phyloP scores from a whole-genome alignment of 2,113 vertebrate genomes.

The Myotis brandtii region DNA sequence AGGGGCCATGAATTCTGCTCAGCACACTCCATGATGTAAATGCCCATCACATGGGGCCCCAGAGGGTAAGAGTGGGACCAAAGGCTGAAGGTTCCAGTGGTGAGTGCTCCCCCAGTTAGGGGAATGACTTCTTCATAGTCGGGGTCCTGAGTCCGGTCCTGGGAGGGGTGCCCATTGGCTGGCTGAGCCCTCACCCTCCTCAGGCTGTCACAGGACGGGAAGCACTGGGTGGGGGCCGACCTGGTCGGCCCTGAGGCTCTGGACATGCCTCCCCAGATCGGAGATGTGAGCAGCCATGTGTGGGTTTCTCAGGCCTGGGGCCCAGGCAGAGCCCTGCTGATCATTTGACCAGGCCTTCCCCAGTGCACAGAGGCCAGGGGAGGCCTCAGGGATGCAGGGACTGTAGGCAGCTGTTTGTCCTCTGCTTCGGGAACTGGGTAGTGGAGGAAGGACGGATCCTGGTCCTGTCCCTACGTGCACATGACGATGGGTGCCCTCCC shows the following conservation, averaged over 20 bases:
- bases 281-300: fast-evolving
- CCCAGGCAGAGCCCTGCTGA: no score
- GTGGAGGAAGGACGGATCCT: fast-evolving
- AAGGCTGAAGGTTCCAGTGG: neutral
- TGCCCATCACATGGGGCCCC: fast-evolving
- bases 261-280: neutral
- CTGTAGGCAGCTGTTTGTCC: neutral
- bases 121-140: neutral
- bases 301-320: neutral
- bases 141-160: fast-evolving
- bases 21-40: fast-evolving
- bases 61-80: neutral
- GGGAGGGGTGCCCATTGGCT: neutral
- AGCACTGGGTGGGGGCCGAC: fast-evolving
- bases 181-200: neutral
- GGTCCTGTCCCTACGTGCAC: fast-evolving
- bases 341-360: neutral
- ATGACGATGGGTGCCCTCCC: fast-evolving
- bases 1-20: neutral
- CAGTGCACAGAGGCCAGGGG: neutral
- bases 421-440: neutral
- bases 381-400: neutral
- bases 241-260: neutral
- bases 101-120: fast-evolving
- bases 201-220: neutral